phyloP scores from a whole-genome alignment of 1,140 invertebrate species.

The Drosophila sproati region DNA sequence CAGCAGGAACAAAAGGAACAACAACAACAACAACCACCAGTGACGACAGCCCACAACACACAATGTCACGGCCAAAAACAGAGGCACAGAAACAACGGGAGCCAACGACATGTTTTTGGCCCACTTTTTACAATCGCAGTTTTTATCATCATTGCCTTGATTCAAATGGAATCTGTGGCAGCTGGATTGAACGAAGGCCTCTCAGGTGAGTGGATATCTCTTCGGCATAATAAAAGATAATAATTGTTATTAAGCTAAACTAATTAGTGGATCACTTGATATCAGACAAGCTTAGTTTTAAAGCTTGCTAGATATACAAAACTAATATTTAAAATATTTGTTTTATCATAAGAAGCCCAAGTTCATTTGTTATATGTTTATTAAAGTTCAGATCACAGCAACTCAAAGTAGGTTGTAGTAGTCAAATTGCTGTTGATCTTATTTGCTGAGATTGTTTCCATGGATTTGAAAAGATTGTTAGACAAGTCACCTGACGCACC shows the following conservation, averaged over 20 bases:
- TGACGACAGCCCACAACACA: constrained; percentile 18
- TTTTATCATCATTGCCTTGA: constrained; percentile 48
- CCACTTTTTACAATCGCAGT: constrained; percentile 29
- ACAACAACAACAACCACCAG: constrained; percentile 16
- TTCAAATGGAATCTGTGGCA: constrained; percentile 43
- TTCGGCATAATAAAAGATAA: too few species aligned
- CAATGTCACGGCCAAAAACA: constrained; percentile 42
- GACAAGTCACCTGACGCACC: constrained; percentile 22
- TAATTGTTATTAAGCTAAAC: not conserved
- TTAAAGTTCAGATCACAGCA: too few species aligned
- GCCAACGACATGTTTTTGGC: constrained; percentile 15
- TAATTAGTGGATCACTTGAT: not conserved
- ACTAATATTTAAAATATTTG: too few species aligned
- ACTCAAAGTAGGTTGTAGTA: too few species aligned
- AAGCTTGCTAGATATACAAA: too few species aligned
- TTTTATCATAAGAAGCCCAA: too few species aligned
- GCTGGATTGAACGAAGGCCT: constrained; percentile 50
- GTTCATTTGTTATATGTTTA: too few species aligned
- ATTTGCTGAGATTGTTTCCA: too few species aligned
- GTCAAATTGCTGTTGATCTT: too few species aligned
- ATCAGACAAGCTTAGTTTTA: too few species aligned
- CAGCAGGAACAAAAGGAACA: constrained; percentile 22
- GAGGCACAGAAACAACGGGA: constrained; percentile 1
- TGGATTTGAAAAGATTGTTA: constrained; percentile 1
- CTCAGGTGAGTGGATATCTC: constrained; percentile 48